These are phyloP conservation scores for Triops longicaudatus DNA, from an alignment of 1,140 invertebrate genomes.

Conservation along the genomic window DNA sequence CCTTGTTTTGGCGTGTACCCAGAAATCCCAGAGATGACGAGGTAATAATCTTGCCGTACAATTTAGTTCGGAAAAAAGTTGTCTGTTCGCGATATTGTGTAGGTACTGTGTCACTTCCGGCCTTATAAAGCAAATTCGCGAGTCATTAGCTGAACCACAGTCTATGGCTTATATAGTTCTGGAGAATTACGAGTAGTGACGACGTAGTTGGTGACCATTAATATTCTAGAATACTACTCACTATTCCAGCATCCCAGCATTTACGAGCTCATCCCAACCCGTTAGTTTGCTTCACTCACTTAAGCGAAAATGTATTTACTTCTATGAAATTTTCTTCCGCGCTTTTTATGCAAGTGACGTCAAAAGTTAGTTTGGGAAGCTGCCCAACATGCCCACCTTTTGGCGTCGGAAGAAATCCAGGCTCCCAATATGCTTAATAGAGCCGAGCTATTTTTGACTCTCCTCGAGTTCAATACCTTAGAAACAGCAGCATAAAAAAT, in stretches of 20 bases:
- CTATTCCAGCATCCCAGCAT: no score
- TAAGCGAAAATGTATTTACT: neutral
- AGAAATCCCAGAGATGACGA: neutral
- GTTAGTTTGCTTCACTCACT: neutral
- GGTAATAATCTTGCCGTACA: neutral
- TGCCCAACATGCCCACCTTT: conserved; percentile 7
- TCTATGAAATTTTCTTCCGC: neutral
- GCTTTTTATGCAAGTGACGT: conserved; percentile 7
- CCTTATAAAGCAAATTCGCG: no score
- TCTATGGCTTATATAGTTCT: no score
- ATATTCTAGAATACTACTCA: no score
- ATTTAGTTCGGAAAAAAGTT: neutral
- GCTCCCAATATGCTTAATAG: conserved; percentile 12
- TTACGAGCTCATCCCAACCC: no score
- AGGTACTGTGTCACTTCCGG: no score
- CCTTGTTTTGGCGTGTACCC: conserved; percentile 5
- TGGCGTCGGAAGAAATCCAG: conserved; percentile 9
- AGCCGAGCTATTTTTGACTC: conserved; percentile 4
- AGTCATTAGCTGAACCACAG: no score
- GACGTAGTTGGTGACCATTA: no score
- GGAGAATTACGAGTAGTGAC: no score
- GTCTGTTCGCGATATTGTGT: neutral
- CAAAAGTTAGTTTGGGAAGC: conserved; percentile 6
- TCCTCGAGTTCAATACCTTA: neutral
- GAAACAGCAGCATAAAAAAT: neutral